Percentiles rank a stretch among this genome's conserved stretches.
Conservation (phyloP, 1,140 invertebrate species). For the Drosophila eugracilis region DNA sequence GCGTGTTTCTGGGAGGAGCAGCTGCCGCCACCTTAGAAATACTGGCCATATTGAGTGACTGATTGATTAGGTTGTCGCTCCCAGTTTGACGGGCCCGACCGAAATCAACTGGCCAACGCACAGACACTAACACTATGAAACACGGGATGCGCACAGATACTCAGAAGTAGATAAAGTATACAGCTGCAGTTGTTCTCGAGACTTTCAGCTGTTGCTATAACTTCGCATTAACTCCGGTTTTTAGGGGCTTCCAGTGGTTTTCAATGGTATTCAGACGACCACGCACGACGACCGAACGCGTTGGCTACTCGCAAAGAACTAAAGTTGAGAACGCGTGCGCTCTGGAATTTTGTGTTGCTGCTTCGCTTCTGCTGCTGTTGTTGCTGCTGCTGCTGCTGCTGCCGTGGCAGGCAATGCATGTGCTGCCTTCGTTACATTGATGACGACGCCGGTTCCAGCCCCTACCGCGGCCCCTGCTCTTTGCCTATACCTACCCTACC, state of each 20-base stretch:
- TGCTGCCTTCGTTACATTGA: constrained; percentile 26
- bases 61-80: constrained; percentile 74
- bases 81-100: constrained; percentile 49
- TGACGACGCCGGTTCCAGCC: constrained; percentile 31
- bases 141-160: constrained; percentile 9
- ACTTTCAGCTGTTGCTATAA: constrained; percentile 51
- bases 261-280: neutral
- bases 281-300: constrained; percentile 63
- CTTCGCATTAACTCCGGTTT: constrained; percentile 33
- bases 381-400: constrained; percentile 33
- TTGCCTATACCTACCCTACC: too few relatives aligned
- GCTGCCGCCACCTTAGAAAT: constrained; percentile 70
- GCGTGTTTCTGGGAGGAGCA: constrained; percentile 58
- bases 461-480: too few relatives aligned
- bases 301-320: constrained; percentile 78
- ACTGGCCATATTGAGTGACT: constrained; percentile 71
- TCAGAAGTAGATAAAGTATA: constrained; percentile 12
- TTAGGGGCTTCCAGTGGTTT: neutral
- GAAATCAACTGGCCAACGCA: constrained; percentile 37
- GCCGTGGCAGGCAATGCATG: constrained; percentile 37
- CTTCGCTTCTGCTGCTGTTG: too few relatives aligned
- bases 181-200: constrained; percentile 18
- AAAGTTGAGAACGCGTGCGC: constrained; percentile 82
- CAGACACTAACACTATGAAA: constrained; percentile 27
- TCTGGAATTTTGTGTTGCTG: constrained; percentile 74